These are phyloP conservation scores for Lepisosteus oculatus DNA, from an alignment of 2,113 vertebrate genomes.

Conservation along the genomic window DNA sequence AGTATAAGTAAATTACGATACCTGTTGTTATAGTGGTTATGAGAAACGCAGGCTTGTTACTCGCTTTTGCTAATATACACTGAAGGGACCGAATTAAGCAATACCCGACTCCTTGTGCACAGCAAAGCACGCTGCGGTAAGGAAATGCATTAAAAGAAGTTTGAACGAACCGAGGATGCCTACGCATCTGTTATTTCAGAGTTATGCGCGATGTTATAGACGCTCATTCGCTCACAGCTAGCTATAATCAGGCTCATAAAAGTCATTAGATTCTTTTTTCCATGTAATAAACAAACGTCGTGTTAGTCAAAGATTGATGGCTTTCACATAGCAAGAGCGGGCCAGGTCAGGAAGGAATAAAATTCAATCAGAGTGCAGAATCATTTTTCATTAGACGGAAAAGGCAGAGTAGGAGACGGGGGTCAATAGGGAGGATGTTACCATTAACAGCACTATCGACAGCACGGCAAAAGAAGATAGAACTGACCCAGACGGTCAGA, in stretches of 20 bases:
- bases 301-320: conserved; percentile 89
- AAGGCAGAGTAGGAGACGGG: conserved; percentile 68
- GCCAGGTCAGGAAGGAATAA: conserved; percentile 83
- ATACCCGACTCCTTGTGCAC: too few species aligned
- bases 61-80: too few species aligned
- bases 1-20: too few species aligned
- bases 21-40: too few species aligned
- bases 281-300: conserved; percentile 89
- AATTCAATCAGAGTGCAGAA: conserved; percentile 78
- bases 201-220: not conserved
- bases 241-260: conserved; percentile 61
- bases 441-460: conserved; percentile 58
- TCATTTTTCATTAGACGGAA: conserved; percentile 81
- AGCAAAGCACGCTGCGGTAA: too few species aligned
- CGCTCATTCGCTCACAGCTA: conserved; percentile 12
- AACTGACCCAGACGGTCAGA: not conserved
- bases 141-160: too few species aligned
- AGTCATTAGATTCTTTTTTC: conserved; percentile 75
- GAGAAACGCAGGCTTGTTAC: too few species aligned
- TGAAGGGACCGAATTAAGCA: too few species aligned
- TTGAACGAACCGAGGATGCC: too few species aligned
- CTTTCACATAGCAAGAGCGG: conserved; percentile 66
- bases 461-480: conserved; percentile 45
- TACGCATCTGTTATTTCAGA: not conserved
- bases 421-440: conserved; percentile 69